Evolutionary conservation across 2,797 vertebrate species (phyloP), one percentile per base, ranked within the genome.

Genomic region (Sus cebifrons): DNA sequence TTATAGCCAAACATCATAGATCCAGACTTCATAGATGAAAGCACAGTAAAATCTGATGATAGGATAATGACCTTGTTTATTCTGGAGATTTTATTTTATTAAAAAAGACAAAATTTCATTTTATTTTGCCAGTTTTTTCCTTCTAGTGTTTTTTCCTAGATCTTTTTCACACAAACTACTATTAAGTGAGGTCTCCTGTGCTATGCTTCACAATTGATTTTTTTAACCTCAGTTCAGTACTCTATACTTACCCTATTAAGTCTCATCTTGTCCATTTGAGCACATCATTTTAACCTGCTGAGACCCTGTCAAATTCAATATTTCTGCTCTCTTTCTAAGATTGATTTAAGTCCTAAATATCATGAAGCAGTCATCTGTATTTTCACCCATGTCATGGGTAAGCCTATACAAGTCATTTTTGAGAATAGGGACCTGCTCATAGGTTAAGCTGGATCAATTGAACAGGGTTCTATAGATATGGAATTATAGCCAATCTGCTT

Each of bases 281-380:
- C 68, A 93, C 49, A 70, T 91, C 89, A 83, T 71, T 94, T 96
- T 95, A 96, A 91, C 83, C 86, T 96, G 62, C 14, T 77, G n/a
- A 93, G 62, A 87, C 54, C 54, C 4, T 89, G 44, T 91, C 89
- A 95, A 94, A 93, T 84, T 18, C 75, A 89, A n/a, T 91, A 65
- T 74, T 93, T 84, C 67, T 73, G 8, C 13, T 60, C 32, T 96
- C 52, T 95, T 95, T 84, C 68, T 20, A 79, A 70, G 32, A 89
- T 86, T 93, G 40, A 96, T 86, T 94, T 96, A 95, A 91, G 75
- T 94, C 74, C 74, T 18, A 93, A 93, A 65, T 91, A 71, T 78
- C 64, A 91, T 21, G 21, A 92, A 79, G 3, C 20, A 21, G 5
- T 68, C 49, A 62, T 82, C 29, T 75, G 0, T 67, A 84, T 75